Evolutionary conservation across 1,140 invertebrate species (phyloP), one percentile per base, ranked within the genome.

Genomic region (Triops cancriformis): DNA sequence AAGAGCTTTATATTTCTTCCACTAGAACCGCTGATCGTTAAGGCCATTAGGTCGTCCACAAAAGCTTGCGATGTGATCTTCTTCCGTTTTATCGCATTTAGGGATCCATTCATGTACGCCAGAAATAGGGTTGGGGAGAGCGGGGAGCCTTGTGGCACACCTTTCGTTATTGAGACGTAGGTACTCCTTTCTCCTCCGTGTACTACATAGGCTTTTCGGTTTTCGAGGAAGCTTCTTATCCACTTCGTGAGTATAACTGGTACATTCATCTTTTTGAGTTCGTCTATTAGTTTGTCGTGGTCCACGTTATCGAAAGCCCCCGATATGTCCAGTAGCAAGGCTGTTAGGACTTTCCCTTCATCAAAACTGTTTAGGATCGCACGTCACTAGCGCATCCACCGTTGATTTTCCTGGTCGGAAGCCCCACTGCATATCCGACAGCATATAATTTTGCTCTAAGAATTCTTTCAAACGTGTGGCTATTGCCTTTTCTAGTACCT

Each of bases 271-370:
- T 23, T 31, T 31, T n/a, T 27, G 12, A 75, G 74, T 27, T 31
- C 31, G n/a, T n/a, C n/a, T n/a, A n/a, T n/a, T n/a, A n/a, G n/a
- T n/a, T n/a, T n/a, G n/a, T n/a, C n/a, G n/a, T 75, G 74, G n/a
- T 41, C 1, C 12, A 75, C 74, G n/a, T 75, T 75, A n/a, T 75
- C 74, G 31, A 75, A 75, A 27, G 74, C 74, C 11, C 74, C 74
- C 11, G 31, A 42, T 9, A 75, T 23, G 4, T 75, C 74, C 42
- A 75, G 2, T 1, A 75, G 42, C 12, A 75, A 42, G 74, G 74
- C 74, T 31, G 74, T 27, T 26, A 42, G 31, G 74, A 75, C 74
- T 31, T 42, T 26, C 1, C 74, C 74, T 42, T 75, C n/a, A 41
- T 75, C 74, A 10, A 75, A 75, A n/a, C 74, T 42, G 12, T 31